Evolutionary conservation across 2,797 vertebrate species (phyloP).

Genomic region (Philypnodon macrostomus): DNA sequence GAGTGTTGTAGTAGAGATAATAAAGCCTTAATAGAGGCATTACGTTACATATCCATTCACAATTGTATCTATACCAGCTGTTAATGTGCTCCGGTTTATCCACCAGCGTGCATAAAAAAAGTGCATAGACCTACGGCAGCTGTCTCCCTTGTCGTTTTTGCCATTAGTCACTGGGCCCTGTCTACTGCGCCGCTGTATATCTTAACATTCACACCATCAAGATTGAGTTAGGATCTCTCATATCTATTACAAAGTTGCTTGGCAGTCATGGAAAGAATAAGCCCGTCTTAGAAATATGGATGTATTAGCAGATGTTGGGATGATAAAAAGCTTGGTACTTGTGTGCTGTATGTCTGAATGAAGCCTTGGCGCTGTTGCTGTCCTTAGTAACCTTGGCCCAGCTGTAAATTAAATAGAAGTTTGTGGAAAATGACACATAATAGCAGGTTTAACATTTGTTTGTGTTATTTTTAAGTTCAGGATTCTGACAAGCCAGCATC

Average conservation of each 20-base stretch:
- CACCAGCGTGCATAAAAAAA: constrained; percentile 34
- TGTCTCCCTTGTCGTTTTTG: constrained; percentile 40
- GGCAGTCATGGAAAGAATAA: constrained; percentile 26
- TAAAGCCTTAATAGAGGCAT: too few relatives aligned
- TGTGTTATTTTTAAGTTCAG: background rate
- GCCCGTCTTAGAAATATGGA: constrained; percentile 22
- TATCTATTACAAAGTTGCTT: constrained; percentile 51
- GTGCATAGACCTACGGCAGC: constrained; percentile 46
- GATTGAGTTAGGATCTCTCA: constrained; percentile 55
- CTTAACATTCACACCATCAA: constrained; percentile 47
- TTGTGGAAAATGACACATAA: constrained; percentile 16
- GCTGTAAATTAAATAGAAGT: constrained; percentile 42
- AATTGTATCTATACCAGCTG: constrained; percentile 46
- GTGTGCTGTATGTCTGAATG: constrained; percentile 26
- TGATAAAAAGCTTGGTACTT: constrained; percentile 42
- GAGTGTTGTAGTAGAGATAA: constrained; percentile 32
- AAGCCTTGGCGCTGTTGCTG: constrained; percentile 34
- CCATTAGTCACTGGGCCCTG: constrained; percentile 56
- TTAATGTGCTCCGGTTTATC: constrained; percentile 47
- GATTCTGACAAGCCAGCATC: background rate
- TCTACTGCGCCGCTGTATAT: constrained; percentile 47
- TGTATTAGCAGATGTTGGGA: constrained; percentile 52
- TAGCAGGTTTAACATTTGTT: background rate
- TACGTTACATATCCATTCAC: constrained; percentile 32
- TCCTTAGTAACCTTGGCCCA: constrained; percentile 55